Evolutionary conservation across 2,888 invertebrate genomes (phyloP), one percentile per base, ranked within the genome.

Genomic region (Acronicta aceris): DNA sequence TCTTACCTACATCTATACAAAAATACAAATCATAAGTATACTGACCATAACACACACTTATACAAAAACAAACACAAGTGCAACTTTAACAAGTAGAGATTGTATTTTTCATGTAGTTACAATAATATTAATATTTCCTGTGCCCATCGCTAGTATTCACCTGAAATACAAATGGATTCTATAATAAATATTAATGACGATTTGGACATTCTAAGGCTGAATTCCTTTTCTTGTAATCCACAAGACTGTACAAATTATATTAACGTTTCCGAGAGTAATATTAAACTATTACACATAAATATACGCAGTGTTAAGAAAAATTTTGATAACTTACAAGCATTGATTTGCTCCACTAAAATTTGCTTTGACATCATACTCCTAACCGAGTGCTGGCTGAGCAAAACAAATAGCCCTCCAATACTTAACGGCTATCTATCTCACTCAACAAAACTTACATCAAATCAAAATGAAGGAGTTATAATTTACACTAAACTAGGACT

Each of bases 161-260:
- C n/a, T 48, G 8, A 15, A 16, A 48, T 33, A 48, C 48, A 48
- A 48, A 48, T 48, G 48, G 48, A 30, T 48, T 33, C 48, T 48
- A 33, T 48, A 48, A 48, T 15, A 33, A 33, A 48, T 16, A 47
- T 47, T 47, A 47, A 47, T 47, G 47, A 47, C 33, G 47, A 47
- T 30, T 15, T 47, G 27, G 47, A 47, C 27, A 47, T 47, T 7
- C 30, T 33, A 47, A 33, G 15, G 33, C 15, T 27, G n/a, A 47
- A 33, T 33, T 47, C 47, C 33, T 47, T 47, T 33, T 27, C 33
- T 33, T 47, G 47, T 47, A 27, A 47, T 47, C 47, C 47, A 15
- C 30, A 47, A 33, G 47, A 47, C n/a, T 47, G 47, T 47, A 33
- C 16, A 27, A 47, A 47, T 33, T 47, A 30, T 33, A 47, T 47